Evolutionary conservation across 2,113 vertebrate species (phyloP).

Genomic region (Girardinichthys multiradiatus): DNA sequence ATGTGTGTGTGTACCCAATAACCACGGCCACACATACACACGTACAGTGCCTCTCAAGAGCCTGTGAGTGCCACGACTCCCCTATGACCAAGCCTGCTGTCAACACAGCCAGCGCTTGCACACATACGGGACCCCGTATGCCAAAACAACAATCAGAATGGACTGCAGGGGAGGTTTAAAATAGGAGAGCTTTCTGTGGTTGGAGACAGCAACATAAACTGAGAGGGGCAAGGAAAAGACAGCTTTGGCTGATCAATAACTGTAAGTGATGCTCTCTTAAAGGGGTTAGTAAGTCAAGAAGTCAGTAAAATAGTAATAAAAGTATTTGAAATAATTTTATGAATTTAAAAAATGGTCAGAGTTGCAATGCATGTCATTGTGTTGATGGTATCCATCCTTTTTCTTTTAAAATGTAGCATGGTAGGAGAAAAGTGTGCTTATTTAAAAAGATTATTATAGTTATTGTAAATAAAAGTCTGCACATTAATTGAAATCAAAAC

Average conservation of each 20-base stretch:
- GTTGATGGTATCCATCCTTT: neutral
- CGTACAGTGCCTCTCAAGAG: conserved; percentile 66
- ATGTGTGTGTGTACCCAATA: conserved; percentile 54
- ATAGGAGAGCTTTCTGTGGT: conserved; percentile 55
- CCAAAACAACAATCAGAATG: conserved; percentile 65
- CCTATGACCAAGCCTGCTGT: conserved; percentile 56
- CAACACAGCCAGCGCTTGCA: conserved; percentile 61
- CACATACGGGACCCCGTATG: conserved; percentile 46
- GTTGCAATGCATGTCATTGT: neutral
- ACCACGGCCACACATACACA: conserved; percentile 65
- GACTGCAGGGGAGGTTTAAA: conserved; percentile 39
- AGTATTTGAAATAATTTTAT: no score
- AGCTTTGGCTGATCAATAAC: conserved; percentile 38
- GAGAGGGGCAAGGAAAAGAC: neutral
- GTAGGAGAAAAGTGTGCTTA: neutral
- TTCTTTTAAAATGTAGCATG: neutral
- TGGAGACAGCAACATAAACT: conserved; percentile 16
- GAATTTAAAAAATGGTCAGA: neutral
- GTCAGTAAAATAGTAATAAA: conserved; percentile 26
- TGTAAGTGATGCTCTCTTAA: conserved; percentile 13
- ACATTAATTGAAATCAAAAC: no score
- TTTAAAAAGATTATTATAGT: no score
- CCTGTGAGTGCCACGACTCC: conserved; percentile 59
- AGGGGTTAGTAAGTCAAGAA: conserved; percentile 16
- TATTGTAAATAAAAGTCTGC: no score